Evolutionary conservation across 1,140 invertebrate species (phyloP), one percentile per base, ranked within the genome.

Genomic region (Hydropsyche tenuis): DNA sequence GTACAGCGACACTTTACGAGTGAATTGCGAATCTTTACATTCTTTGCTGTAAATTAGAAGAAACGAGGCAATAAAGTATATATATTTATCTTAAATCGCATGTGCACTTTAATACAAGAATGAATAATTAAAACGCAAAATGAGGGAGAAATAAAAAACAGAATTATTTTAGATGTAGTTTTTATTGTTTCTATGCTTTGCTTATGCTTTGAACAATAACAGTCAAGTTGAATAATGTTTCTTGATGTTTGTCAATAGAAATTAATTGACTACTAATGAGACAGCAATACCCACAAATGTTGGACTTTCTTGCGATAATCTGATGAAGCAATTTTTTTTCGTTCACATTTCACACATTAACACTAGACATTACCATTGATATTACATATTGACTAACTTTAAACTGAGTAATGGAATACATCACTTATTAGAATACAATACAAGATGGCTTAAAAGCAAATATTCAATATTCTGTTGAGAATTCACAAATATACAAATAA

Each of bases 301-400:
- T 68, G 65, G 65, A 68, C 65, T 48, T 60, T 68, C 23, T 48
- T 23, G 42, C 45, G 30, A 30, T 56, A 23, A 70, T 70, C 48
- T 60, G 51, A 70, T 70, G 51, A 70, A 70, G 68, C 68, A 60
- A 30, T 60, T 23, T 53, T 53, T 20, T 51, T 60, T 70, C 68
- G 14, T 70, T 70, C 68, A 70, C 68, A 70, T 56, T 70, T 56
- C 68, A 70, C 68, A 70, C 68, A 70, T 70, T 56, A 70, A 70
- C 68, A 70, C 68, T 70, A 70, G 68, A 70, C 68, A 70, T 70
- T 70, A 70, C 68, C 68, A 70, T 56, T 70, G 68, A 70, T 30
- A 60, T 37, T 70, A 70, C 51, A 56, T 56, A 68, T 68, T 68
- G 65, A 68, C 65, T 68, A 56, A 70, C 16, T 70, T 37, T 70